A percentile compares a stretch with the other conserved stretches of the same genome.
These are phyloP conservation scores for Hydrotaea cyrtoneurina DNA, from an alignment of 2,888 invertebrate genomes.

Conservation along the genomic window DNA sequence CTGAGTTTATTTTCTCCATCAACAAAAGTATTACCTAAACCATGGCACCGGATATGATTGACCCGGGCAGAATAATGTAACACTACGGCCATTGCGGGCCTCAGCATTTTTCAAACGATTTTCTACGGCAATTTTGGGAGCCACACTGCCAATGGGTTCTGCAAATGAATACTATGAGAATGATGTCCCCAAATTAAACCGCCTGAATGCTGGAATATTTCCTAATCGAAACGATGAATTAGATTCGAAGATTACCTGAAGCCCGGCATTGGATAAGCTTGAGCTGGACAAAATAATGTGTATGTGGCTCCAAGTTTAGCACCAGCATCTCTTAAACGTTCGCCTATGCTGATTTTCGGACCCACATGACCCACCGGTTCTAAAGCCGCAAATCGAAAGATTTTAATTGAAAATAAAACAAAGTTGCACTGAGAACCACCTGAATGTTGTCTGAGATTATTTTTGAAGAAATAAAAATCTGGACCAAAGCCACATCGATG, in stretches of 20 bases:
- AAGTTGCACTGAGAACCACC: conserved; percentile 18
- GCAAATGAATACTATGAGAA: conserved; percentile 22
- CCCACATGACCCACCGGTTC: conserved; percentile 82
- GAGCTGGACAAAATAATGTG: conserved; percentile 87
- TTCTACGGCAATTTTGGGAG: conserved; percentile 82
- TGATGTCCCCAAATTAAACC: conserved; percentile 15
- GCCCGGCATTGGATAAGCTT: conserved; percentile 87
- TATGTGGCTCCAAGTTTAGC: conserved; percentile 82
- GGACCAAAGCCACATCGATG: too few species aligned
- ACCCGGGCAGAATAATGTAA: conserved; percentile 87
- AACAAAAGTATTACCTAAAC: conserved; percentile 81
- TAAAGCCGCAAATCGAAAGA: conserved; percentile 66
- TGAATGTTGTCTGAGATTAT: conserved; percentile 52
- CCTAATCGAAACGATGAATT: neutral
- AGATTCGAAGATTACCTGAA: conserved; percentile 83
- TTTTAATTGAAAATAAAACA: neutral
- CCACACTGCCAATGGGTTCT: conserved; percentile 83
- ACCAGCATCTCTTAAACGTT: conserved; percentile 83
- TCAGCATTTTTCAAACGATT: conserved; percentile 84
- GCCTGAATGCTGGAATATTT: conserved; percentile 37
- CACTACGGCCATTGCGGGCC: conserved; percentile 77
- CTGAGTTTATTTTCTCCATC: neutral
- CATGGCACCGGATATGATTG: conserved; percentile 87
- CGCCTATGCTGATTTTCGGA: conserved; percentile 87
- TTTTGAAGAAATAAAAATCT: neutral